A percentile compares a stretch with the other conserved stretches of the same genome.
phyloP scores from a whole-genome alignment of 2,797 vertebrate genomes.

The Schizopygopsis pylzovi region DNA sequence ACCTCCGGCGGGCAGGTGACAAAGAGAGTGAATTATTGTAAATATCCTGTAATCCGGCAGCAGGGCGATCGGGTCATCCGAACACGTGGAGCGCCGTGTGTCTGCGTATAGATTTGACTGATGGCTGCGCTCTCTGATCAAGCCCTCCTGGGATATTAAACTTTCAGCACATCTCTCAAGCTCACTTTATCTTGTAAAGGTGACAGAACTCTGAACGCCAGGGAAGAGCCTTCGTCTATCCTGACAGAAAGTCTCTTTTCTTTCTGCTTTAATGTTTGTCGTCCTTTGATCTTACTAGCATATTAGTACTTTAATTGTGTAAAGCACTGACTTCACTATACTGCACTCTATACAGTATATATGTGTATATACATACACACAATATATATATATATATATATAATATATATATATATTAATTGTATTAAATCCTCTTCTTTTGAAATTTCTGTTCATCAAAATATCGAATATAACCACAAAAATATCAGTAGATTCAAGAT shows the following conservation, averaged over 20 bases:
- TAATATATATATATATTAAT: too few relatives aligned
- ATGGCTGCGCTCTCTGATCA: slow-evolving; percentile 23
- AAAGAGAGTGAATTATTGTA: slow-evolving; percentile 28
- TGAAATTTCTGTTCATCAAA: too few relatives aligned
- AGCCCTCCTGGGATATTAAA: slow-evolving; percentile 40
- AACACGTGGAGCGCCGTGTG: slow-evolving; percentile 1
- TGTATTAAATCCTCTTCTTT: too few relatives aligned
- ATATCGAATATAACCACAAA: not conserved
- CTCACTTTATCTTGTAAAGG: slow-evolving; percentile 40
- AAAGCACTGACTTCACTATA: not conserved
- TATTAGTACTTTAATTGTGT: not conserved
- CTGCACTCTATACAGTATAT: not conserved
- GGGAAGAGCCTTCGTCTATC: not conserved
- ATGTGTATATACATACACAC: not conserved
- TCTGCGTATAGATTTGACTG: slow-evolving; percentile 5
- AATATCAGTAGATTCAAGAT: not conserved
- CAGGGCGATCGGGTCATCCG: not conserved
- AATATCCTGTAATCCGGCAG: slow-evolving; percentile 12
- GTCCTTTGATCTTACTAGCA: not conserved
- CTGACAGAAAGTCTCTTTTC: not conserved
- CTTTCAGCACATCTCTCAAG: slow-evolving; percentile 28
- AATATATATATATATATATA: too few relatives aligned
- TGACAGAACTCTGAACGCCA: slow-evolving; percentile 18
- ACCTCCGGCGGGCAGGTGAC: slow-evolving; percentile 17
- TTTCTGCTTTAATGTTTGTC: not conserved